Evolutionary conservation across 2,888 invertebrate species (phyloP).

Genomic region (Heliconius cydno): DNA sequence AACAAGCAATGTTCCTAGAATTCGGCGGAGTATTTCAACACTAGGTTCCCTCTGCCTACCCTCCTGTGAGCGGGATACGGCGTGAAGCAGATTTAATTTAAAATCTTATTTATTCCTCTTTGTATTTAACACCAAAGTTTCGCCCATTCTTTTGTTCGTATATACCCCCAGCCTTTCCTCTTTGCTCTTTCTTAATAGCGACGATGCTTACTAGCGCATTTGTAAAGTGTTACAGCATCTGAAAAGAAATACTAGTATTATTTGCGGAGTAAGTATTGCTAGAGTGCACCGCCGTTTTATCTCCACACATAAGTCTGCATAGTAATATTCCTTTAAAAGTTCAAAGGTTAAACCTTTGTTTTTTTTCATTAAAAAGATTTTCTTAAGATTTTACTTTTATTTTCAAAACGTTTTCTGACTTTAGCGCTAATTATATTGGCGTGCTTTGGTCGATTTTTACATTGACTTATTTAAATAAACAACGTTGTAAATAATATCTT

Average conservation of each 20-base stretch:
- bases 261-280: slow-evolving; percentile 4
- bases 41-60: too few relatives aligned
- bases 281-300: slow-evolving; percentile 17
- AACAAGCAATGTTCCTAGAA: too few relatives aligned
- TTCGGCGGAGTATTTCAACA: too few relatives aligned
- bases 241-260: slow-evolving; percentile 19
- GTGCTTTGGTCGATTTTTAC: neutral
- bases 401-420: too few relatives aligned
- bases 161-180: slow-evolving; percentile 10
- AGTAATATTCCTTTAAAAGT: slow-evolving; percentile 4
- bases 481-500: neutral
- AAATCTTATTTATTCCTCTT: slow-evolving; percentile 49
- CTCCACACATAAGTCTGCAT: slow-evolving; percentile 6
- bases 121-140: slow-evolving; percentile 31
- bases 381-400: neutral
- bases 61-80: too few relatives aligned
- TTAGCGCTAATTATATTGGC: neutral
- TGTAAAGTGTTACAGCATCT: slow-evolving; percentile 20
- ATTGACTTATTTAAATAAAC: neutral
- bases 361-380: slow-evolving; percentile 7
- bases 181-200: slow-evolving; percentile 32
- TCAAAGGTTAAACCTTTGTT: neutral
- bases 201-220: slow-evolving; percentile 24
- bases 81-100: slow-evolving; percentile 43
- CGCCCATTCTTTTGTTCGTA: slow-evolving; percentile 28